Conservation (phyloP, 1,140 invertebrate species). For the Planococcus citri region DNA sequence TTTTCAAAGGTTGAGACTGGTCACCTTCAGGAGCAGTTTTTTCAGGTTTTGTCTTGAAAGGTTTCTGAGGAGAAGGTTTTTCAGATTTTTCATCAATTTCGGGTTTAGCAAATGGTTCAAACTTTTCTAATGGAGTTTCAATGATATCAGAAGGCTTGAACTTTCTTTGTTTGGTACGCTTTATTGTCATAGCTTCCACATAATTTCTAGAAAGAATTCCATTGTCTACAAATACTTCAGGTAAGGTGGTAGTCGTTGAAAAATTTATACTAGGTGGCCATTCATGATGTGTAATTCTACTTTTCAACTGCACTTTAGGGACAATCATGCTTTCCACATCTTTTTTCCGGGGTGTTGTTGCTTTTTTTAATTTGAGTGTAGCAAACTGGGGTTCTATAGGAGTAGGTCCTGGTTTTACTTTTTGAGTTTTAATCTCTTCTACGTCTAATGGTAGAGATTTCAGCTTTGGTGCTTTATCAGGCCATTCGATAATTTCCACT, state of each 20-base stretch:
- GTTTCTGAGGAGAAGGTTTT: neutral
- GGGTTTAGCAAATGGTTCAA: conserved; percentile 33
- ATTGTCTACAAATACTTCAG: conserved; percentile 36
- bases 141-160: conserved; percentile 21
- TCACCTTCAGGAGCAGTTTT: conserved; percentile 21
- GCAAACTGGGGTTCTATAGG: conserved; percentile 44
- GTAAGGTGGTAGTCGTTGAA: neutral
- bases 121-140: conserved; percentile 43
- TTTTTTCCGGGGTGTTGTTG: conserved; percentile 36
- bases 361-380: conserved; percentile 50
- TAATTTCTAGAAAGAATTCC: conserved; percentile 55
- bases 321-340: conserved; percentile 37
- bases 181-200: conserved; percentile 47
- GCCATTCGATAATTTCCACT: conserved; percentile 29
- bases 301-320: conserved; percentile 51
- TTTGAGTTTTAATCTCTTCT: conserved; percentile 36
- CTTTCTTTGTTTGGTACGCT: conserved; percentile 43
- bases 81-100: conserved; percentile 33
- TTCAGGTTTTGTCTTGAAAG: conserved; percentile 19
- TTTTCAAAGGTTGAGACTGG: conserved; percentile 26
- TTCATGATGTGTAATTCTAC: conserved; percentile 42
- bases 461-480: conserved; percentile 14
- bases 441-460: conserved; percentile 30
- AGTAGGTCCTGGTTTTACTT: conserved; percentile 35
- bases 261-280: conserved; percentile 33